Base-by-base conservation (phyloP, 2,797 vertebrate species). In the Megalops cyprinoides region DNA sequence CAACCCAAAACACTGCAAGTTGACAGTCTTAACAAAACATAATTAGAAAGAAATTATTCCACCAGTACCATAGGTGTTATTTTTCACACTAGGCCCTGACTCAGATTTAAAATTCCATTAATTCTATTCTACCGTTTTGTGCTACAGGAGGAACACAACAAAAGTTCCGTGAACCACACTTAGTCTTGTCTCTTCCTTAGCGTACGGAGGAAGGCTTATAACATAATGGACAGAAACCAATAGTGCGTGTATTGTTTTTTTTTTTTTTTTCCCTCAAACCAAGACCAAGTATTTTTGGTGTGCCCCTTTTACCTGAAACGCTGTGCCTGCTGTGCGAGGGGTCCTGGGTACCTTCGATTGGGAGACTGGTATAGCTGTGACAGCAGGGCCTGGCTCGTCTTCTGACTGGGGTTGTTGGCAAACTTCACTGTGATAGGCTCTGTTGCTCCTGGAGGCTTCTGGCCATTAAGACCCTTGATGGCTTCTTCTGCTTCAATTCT, bases 341-440 rank as follows among this genome's bases (percentile, higher is more conserved):
- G 97, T 91, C 97, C 95, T 0, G 97, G 97, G 92, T 99, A 99
- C 91, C 98, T 96, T 94, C 98, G 95, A 93, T 97, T 99, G 91
- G 98, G 96, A 79, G 98, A 99, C 91, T 99, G 98, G 92, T 99
- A 99, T 84, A 99, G 95, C 93, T 99, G 98, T 56, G 98, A 98
- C 84, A 99, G 95, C 91, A 99, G 96, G 14, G 98, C 97, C 94
- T 99, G 98, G 91, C 94, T 99, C 82, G 93, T 97, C 95, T 99
- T 99, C 96, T 99, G 98, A 93, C 98, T 99, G 88, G 98, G 98
- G 91, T 98, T 99, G 92, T 99, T 99, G 74, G 98, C 98, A 90
- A 99, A 99, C 94, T 99, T 99, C 86, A 99, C 98, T 55, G 98
- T 99, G 87, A 99, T 99, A 76, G 98, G 98, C 87, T 99, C 98